phyloP scores from a whole-genome alignment of 2,113 vertebrate species.

The Henicopernis longicauda region DNA sequence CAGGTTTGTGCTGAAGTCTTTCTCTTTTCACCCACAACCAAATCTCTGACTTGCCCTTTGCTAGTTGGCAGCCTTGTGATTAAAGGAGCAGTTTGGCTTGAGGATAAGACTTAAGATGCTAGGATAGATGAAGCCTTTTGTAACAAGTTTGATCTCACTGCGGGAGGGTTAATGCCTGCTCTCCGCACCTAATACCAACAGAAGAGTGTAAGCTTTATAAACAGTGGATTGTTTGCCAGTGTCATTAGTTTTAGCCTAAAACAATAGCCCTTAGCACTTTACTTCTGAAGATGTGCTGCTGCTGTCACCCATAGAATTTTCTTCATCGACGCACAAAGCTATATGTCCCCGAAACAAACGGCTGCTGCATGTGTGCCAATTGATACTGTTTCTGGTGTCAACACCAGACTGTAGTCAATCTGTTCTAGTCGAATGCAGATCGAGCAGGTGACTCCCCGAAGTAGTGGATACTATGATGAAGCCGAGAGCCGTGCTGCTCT shows the following conservation, averaged over 20 bases:
- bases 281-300: not conserved
- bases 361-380: not conserved
- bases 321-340: not conserved
- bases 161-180: not conserved
- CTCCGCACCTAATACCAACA: not conserved
- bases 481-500: not conserved
- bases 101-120: not conserved
- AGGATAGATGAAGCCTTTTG: not conserved
- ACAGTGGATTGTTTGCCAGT: not conserved
- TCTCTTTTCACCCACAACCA: not conserved
- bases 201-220: not conserved
- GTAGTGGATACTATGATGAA: not conserved
- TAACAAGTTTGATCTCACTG: not conserved
- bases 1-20: not conserved
- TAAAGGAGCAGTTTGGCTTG: not conserved
- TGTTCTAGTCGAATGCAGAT: not conserved
- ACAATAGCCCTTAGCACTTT: not conserved
- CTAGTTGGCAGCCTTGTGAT: not conserved
- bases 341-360: not conserved
- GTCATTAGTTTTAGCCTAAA: not conserved
- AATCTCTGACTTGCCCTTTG: not conserved
- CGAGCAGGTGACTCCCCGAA: fast-evolving
- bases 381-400: not conserved
- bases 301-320: not conserved
- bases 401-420: not conserved